phyloP scores from a whole-genome alignment of 2,797 vertebrate genomes.

The Acanthis flammea region DNA sequence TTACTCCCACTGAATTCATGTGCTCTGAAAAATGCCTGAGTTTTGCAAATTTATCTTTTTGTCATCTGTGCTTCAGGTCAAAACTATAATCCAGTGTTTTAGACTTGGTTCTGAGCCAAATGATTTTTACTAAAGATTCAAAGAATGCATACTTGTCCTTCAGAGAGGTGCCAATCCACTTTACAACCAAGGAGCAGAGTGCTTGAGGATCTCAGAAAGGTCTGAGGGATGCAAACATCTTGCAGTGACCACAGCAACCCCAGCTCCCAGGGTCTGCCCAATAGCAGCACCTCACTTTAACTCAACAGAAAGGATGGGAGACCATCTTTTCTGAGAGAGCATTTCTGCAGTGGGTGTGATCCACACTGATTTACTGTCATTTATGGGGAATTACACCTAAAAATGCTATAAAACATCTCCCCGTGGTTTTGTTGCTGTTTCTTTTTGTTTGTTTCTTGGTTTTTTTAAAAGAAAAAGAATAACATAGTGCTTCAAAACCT shows the following conservation, averaged over 20 bases:
- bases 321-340: background rate
- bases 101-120: background rate
- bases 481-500: accelerated
- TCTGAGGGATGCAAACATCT: background rate
- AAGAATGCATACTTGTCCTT: background rate
- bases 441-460: too few species aligned
- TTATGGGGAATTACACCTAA: accelerated
- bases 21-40: constrained; percentile 9
- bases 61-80: constrained; percentile 26
- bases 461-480: background rate
- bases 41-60: constrained; percentile 40
- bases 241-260: background rate
- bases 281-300: background rate
- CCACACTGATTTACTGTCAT: background rate
- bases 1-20: background rate
- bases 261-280: background rate
- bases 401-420: background rate
- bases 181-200: background rate
- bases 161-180: background rate
- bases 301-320: background rate
- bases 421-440: background rate
- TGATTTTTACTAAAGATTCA: background rate
- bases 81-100: background rate
- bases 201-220: accelerated
- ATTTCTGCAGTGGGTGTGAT: background rate